Base-by-base conservation (phyloP, 2,113 vertebrate species). In the Cottus gobio region DNA sequence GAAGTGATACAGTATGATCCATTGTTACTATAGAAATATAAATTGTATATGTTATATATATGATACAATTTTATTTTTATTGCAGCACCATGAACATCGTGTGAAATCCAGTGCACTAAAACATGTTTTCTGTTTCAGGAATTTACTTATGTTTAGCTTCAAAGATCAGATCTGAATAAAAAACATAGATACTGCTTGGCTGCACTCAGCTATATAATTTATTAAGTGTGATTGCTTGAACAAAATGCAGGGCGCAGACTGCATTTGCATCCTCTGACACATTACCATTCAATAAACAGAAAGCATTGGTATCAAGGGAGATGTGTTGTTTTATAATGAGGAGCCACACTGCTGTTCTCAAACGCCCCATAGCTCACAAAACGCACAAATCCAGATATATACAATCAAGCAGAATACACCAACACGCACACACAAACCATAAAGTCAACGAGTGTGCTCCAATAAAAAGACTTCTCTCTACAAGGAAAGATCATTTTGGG, bases 211-310 rank as follows among this genome's bases (percentile, higher is more conserved):
- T 72, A 58, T 44, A 75, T 39, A 72, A 77, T 84, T 85, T 88
- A 89, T 90, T 86, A 87, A 77, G 79, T 78, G 85, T 88, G 84
- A 90, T 89, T 90, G 82, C 85, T 71, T 63, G 64, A 73, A 77
- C 85, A 86, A 84, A 84, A 89, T 85, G 87, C 80, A 87, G 3
- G 18, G 71, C 26, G 75, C 34, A 42, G 76, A 82, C 77, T 83
- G 75, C 64, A 89, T 93, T 92, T 92, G 83, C 90, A 92, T 90
- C 84, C 42, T 44, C 56, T 56, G 72, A 81, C 80, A 80, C 79
- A 88, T 92, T 83, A 91, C 82, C 89, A 88, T 91, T 92, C 93
- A 90, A 93, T 94, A 91, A 93, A 91, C 78, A 80, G 76, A 92
- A 85, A 62, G 71, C 82, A 88, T 22, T 52, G 88, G 89, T 83